phyloP scores from a whole-genome alignment of 2,797 vertebrate genomes.

The Clamator glandarius region DNA sequence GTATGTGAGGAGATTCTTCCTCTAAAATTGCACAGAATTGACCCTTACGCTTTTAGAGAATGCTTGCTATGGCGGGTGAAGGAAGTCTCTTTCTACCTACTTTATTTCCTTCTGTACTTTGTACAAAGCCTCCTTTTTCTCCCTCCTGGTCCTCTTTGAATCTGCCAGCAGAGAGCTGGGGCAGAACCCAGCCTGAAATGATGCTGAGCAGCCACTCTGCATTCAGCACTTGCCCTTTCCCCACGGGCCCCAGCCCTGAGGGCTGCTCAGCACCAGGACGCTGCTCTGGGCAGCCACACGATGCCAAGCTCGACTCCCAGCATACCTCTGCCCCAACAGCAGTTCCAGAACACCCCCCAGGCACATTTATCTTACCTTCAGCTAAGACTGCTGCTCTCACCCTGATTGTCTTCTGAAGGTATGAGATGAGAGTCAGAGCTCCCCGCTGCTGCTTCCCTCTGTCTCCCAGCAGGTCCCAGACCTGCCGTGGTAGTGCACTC shows the following conservation, averaged over 20 bases:
- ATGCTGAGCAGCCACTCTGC: neutral
- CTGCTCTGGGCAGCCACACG: neutral
- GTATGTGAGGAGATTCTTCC: neutral
- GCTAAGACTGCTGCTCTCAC: neutral
- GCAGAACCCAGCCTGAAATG: neutral
- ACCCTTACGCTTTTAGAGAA: accelerated
- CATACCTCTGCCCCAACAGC: too few species aligned
- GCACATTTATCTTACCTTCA: neutral
- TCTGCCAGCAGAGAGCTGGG: neutral
- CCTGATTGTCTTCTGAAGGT: accelerated
- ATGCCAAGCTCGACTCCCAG: accelerated
- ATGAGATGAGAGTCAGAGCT: neutral
- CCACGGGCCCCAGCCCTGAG: accelerated
- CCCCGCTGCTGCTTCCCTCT: neutral
- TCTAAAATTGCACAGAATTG: neutral
- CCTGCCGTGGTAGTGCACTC: neutral
- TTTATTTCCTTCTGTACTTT: neutral
- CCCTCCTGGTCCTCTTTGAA: neutral
- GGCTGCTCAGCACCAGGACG: neutral
- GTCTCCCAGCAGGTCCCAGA: neutral
- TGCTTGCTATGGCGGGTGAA: neutral
- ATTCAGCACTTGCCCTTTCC: neutral
- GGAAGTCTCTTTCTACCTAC: neutral
- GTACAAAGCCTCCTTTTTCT: neutral
- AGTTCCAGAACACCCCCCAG: neutral